These are phyloP conservation scores for Brachionus paranguensis DNA, from an alignment of 1,140 invertebrate genomes.

Conservation along the genomic window DNA sequence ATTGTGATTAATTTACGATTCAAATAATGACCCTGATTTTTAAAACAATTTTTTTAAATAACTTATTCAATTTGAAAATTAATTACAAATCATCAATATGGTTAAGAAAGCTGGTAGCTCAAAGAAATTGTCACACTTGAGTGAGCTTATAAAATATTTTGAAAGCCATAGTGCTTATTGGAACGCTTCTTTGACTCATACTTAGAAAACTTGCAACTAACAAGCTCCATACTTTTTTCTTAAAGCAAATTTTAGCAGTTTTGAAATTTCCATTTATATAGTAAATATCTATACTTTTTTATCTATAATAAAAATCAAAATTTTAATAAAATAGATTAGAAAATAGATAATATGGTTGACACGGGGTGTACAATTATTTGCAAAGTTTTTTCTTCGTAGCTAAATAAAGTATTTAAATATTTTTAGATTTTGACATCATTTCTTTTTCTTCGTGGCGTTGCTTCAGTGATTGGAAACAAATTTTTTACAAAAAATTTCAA, in stretches of 20 bases:
- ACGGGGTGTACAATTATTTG: neutral
- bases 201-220: neutral
- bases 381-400: neutral
- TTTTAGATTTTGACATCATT: conserved; percentile 5
- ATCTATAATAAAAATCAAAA: neutral
- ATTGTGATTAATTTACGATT: neutral
- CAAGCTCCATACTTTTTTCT: neutral
- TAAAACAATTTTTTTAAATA: neutral
- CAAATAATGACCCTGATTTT: neutral
- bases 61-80: neutral
- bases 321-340: neutral
- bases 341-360: neutral
- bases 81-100: neutral
- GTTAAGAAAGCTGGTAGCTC: neutral
- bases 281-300: neutral
- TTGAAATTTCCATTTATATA: neutral
- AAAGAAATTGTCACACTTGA: neutral
- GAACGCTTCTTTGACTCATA: neutral
- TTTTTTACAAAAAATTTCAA: neutral
- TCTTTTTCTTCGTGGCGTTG: neutral
- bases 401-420: neutral
- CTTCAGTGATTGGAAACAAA: conserved; percentile 13
- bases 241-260: neutral
- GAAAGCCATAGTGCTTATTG: neutral
- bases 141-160: neutral